A percentile compares a stretch with the other conserved stretches of the same genome.
These are phyloP conservation scores for Thecophora atra DNA, from an alignment of 2,888 invertebrate species.

Conservation along the genomic window DNA sequence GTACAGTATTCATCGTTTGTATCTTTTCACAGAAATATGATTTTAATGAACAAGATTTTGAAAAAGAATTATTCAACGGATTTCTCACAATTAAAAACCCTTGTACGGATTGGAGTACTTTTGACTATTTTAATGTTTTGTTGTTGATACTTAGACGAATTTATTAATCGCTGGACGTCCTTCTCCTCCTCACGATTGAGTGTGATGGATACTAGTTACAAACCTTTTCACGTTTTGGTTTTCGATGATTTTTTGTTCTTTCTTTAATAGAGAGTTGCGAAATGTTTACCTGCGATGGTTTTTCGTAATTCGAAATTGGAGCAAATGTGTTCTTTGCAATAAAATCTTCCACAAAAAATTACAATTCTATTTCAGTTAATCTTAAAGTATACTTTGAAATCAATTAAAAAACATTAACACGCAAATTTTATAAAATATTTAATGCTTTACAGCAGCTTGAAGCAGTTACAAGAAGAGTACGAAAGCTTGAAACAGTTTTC, in stretches of 20 bases:
- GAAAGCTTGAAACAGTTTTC: too few relatives aligned
- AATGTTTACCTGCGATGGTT: conserved; percentile 17
- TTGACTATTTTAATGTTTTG: conserved; percentile 34
- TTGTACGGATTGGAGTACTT: conserved; percentile 32
- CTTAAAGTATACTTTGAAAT: background rate
- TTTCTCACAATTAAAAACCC: background rate
- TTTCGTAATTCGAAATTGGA: conserved; percentile 3
- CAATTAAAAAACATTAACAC: background rate
- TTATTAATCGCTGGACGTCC: background rate
- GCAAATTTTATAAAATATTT: background rate
- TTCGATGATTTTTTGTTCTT: background rate
- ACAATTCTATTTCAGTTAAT: conserved; percentile 17
- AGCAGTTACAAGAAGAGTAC: too few relatives aligned
- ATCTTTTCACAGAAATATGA: too few relatives aligned
- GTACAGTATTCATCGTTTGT: too few relatives aligned
- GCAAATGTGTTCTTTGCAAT: background rate
- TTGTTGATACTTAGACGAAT: conserved; percentile 20
- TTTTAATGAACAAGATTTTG: too few relatives aligned
- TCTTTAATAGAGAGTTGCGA: background rate
- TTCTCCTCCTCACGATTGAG: background rate
- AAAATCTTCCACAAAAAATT: conserved; percentile 18
- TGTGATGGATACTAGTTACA: conserved; percentile 24
- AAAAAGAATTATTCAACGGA: too few relatives aligned
- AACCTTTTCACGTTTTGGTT: conserved; percentile 17
- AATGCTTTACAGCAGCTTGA: too few relatives aligned